Evolutionary conservation across 2,888 invertebrate genomes (phyloP), one percentile per base, ranked within the genome.

Genomic region (Rhamnusium bicolor): DNA sequence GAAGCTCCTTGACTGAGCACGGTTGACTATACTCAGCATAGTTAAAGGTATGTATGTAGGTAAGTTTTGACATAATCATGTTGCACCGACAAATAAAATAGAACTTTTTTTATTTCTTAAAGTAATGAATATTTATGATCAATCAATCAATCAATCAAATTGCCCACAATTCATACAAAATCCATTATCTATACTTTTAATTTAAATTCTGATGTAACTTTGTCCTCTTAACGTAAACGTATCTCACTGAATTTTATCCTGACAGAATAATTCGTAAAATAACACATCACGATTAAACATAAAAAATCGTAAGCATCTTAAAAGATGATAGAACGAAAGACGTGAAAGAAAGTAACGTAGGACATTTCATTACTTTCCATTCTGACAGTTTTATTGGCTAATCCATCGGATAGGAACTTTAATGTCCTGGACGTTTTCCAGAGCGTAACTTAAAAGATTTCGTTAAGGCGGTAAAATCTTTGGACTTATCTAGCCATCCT

Each of bases 301-400:
- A 60, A 60, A 46, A 12, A 40, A 46, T 60, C 21, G 2, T n/a
- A 16, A 21, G 14, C 40, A 46, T 18, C 46, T 21, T 24, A 21
- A 21, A 18, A 21, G 47, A 46, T 63, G 63, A 51, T 29, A 63
- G 21, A 27, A 27, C 16, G 63, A 51, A 14, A 8, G 51, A 51
- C 63, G 18, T n/a, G 49, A 14, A 49, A 32, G 32, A 32, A 61
- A 19, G 46, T 40, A 72, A 54, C 62, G 40, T 68, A 69, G 65
- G 69, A 71, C 72, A 68, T 78, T 75, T 77, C 78, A 75, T 78
- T 75, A 75, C 65, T 49, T 65, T 58, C 63, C 71, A 66, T 73
- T 63, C 49, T 78, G 75, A 75, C 78, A 78, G 78, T 75, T 78
- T 78, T 75, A 75, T 78, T 78, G 71, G 72, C 71, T 78, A 75